A percentile compares a stretch with the other conserved stretches of the same genome.
Evolutionary conservation across 2,113 vertebrate genomes (phyloP).

Genomic region (Perca fluviatilis): DNA sequence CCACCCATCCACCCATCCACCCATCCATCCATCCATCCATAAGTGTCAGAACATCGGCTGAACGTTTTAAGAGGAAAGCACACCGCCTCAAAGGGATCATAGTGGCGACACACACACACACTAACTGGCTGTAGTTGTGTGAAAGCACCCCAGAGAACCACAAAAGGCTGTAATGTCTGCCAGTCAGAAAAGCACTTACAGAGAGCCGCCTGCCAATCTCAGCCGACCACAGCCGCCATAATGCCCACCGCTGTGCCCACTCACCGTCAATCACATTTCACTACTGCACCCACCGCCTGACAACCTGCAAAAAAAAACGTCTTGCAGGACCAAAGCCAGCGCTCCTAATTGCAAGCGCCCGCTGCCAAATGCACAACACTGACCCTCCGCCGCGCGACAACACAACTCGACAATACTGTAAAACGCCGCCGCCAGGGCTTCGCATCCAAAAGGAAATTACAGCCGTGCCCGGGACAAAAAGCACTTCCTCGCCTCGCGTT

Average conservation of each 20-base stretch:
- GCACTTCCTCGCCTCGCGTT: constrained; percentile 1
- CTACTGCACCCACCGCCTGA: constrained; percentile 57
- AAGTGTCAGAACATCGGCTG: constrained; percentile 33
- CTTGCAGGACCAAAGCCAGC: constrained; percentile 43
- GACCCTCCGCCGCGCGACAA: constrained; percentile 23
- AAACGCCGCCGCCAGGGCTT: not conserved
- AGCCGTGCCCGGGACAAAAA: not conserved
- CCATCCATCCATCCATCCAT: constrained; percentile 2
- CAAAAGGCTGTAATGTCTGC: constrained; percentile 54
- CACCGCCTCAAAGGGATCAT: constrained; percentile 36
- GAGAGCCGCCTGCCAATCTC: constrained; percentile 70
- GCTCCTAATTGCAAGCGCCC: constrained; percentile 48
- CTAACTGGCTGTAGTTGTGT: constrained; percentile 43
- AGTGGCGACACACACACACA: constrained; percentile 8
- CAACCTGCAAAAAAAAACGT: constrained; percentile 59
- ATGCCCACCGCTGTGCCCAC: constrained; percentile 63
- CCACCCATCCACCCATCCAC: not conserved
- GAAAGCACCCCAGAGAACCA: constrained; percentile 57
- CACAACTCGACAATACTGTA: constrained; percentile 40
- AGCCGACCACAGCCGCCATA: constrained; percentile 59
- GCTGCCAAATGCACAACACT: constrained; percentile 44
- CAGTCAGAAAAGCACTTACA: constrained; percentile 67
- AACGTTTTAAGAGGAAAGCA: constrained; percentile 39
- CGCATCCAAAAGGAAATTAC: not conserved
- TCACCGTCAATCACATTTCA: constrained; percentile 63